These are phyloP conservation scores for Cephalopterus ornatus DNA, from an alignment of 2,113 vertebrate genomes.

Conservation along the genomic window DNA sequence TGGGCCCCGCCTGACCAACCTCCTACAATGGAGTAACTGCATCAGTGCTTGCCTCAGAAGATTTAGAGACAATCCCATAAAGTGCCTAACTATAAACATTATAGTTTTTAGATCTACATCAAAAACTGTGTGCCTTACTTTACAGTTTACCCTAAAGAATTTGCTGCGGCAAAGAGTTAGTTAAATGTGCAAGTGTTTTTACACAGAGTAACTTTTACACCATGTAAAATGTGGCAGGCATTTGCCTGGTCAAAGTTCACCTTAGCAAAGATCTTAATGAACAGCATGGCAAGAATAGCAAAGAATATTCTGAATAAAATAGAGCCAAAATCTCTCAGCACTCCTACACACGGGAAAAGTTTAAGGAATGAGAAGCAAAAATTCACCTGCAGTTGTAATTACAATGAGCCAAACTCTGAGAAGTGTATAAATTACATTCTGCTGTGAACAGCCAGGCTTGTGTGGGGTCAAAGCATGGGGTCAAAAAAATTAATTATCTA, in stretches of 20 bases:
- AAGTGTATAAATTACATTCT: neutral
- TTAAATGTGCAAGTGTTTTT: neutral
- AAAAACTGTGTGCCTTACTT: neutral
- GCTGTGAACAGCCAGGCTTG: neutral
- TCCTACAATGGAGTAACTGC: fast-evolving
- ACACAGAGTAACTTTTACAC: neutral
- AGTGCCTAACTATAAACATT: too few species aligned
- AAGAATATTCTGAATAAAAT: neutral
- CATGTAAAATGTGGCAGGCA: neutral
- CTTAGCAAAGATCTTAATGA: neutral
- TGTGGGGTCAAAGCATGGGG: neutral
- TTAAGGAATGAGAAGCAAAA: neutral
- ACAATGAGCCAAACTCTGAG: neutral
- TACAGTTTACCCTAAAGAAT: neutral
- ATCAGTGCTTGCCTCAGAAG: neutral
- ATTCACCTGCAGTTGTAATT: neutral
- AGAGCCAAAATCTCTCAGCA: neutral
- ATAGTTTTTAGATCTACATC: neutral
- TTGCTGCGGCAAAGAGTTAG: neutral
- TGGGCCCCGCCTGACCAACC: neutral
- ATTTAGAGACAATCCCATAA: neutral
- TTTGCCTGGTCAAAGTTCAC: neutral
- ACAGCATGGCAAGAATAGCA: neutral
- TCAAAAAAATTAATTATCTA: neutral
- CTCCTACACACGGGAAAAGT: neutral